A percentile compares a stretch with the other conserved stretches of the same genome.
Evolutionary conservation across 2,113 vertebrate genomes (phyloP).

Genomic region (Heptranchias perlo): DNA sequence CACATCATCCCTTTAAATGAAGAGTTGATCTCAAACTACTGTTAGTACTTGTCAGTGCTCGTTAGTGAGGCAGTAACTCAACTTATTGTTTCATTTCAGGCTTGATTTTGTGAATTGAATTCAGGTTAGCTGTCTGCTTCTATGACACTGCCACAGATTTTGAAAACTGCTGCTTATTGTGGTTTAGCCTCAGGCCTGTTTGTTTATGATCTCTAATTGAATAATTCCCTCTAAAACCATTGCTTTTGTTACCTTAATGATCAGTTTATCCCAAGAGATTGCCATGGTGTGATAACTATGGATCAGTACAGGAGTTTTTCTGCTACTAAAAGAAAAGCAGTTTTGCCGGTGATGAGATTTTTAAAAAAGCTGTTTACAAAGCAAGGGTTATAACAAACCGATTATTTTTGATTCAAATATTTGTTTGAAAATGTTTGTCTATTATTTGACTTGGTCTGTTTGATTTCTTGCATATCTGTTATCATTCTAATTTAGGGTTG

Average conservation of each 20-base stretch:
- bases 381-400: background rate
- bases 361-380: background rate
- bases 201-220: background rate
- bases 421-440: background rate
- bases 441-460: background rate
- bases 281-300: background rate
- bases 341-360: background rate
- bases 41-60: background rate
- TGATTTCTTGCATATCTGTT: background rate
- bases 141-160: background rate
- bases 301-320: background rate
- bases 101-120: too few relatives aligned
- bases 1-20: constrained; percentile 13
- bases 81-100: background rate
- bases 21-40: background rate
- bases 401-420: background rate
- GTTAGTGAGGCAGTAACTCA: background rate
- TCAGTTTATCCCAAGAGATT: background rate
- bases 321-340: background rate
- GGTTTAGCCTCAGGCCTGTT: background rate
- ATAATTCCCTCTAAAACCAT: background rate
- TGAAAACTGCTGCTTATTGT: background rate
- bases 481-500: background rate
- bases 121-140: background rate
- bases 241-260: background rate